A percentile compares a stretch with the other conserved stretches of the same genome.
phyloP scores from a whole-genome alignment of 2,113 vertebrate genomes.

The Prionailurus viverrinus region DNA sequence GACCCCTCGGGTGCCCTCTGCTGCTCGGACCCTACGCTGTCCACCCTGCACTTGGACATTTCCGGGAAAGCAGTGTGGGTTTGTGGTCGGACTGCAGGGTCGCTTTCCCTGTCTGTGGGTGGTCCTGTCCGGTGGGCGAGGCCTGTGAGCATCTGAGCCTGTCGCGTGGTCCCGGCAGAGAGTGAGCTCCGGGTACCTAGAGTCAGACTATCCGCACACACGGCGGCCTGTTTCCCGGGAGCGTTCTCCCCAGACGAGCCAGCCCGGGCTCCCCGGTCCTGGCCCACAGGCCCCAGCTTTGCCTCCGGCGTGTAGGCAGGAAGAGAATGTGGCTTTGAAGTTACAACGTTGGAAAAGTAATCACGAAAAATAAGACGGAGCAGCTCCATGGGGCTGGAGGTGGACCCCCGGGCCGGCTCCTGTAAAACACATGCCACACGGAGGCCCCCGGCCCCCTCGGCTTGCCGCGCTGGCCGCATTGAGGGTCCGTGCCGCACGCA shows the following conservation, averaged over 20 bases:
- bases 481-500: neutral
- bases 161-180: neutral
- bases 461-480: fast-evolving
- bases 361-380: neutral
- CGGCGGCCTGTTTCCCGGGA: neutral
- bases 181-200: neutral
- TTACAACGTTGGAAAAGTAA: neutral
- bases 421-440: fast-evolving
- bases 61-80: neutral
- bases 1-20: neutral
- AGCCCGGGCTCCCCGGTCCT: neutral
- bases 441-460: neutral
- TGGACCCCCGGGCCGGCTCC: neutral
- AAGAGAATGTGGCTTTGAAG: neutral
- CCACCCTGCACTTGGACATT: neutral
- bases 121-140: neutral
- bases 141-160: neutral
- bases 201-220: neutral
- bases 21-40: neutral
- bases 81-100: neutral
- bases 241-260: neutral
- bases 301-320: neutral
- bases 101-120: neutral
- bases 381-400: neutral
- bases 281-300: fast-evolving